Base-by-base conservation (phyloP, 1,140 invertebrate genomes). In the Drosophila seguyi region DNA sequence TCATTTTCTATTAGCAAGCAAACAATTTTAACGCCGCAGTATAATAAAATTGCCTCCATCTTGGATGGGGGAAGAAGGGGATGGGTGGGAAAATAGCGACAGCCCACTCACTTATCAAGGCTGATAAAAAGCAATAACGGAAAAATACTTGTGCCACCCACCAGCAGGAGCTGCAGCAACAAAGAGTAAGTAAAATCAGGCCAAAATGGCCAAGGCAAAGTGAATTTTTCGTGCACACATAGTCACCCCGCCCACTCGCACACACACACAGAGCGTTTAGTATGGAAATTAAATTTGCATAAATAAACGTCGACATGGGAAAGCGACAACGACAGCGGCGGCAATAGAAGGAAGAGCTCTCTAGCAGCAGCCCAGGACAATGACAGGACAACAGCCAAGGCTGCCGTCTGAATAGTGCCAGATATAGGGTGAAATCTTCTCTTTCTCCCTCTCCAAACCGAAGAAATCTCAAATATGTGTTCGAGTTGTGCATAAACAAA, bases 261-360 rank as follows among this genome's bases (percentile, higher is more conserved):
- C 42, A 47, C 69, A 67, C 38, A 52, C 61, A 67, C n/a, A 71
- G 38, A 87, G 72, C 84, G 84, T 88, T 88, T 88, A 88, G 84
- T 88, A 88, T 88, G 84, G 85, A 88, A 88, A 88, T 88, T 88
- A 88, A 88, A 88, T 88, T 88, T 88, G 84, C 84, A 88, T 88
- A 88, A 88, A 88, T 88, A 88, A 88, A 88, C 77, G 84, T 88
- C 84, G 85, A 88, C 84, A 90, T 88, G 84, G 84, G 62, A 77
- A 84, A 78, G 85, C 84, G 84, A 88, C 80, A 84, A 77, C 84
- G 81, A 66, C 84, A 73, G 47, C 45, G 25, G 36, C 42, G 16
- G 41, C 50, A 69, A 34, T n/a, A 53, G 69, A 22, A 39, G 45
- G 53, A 67, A 55, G 53, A 60, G 48, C 74, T 55, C 48, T 63